Conservation (phyloP, 1,140 invertebrate species). For the Danaus melanippus region DNA sequence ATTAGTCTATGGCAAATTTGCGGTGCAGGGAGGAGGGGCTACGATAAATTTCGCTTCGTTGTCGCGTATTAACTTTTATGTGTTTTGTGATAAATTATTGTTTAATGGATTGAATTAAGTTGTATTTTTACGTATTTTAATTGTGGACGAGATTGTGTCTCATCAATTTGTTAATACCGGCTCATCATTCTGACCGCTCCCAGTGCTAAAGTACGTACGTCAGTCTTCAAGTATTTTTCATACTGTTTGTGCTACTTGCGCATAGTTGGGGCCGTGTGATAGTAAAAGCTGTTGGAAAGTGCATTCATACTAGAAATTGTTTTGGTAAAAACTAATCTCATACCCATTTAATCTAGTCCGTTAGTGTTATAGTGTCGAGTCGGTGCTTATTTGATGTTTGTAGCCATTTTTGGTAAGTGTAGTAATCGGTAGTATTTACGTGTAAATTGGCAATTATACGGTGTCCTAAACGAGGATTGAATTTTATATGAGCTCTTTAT, state of each 20-base stretch:
- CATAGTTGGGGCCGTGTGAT: conserved; percentile 62
- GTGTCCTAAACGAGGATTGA: conserved; percentile 30
- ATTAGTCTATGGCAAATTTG: conserved; percentile 51
- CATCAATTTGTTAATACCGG: conserved; percentile 30
- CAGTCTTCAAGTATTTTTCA: conserved; percentile 66
- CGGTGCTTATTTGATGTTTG: conserved; percentile 46
- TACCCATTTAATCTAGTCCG: conserved; percentile 46
- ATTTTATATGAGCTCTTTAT: conserved; percentile 15
- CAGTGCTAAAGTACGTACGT: conserved; percentile 62
- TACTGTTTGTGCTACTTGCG: conserved; percentile 67
- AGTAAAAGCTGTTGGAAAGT: conserved; percentile 72
- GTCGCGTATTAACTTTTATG: conserved; percentile 52
- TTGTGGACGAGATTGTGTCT: conserved; percentile 32
- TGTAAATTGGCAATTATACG: conserved; percentile 36
- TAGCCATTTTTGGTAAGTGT: conserved; percentile 64
- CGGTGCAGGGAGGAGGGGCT: conserved; percentile 65
- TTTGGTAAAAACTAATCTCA: conserved; percentile 66
- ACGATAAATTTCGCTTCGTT: conserved; percentile 64
- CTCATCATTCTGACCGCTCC: conserved; percentile 64
- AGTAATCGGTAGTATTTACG: conserved; percentile 52
- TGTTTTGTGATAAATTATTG: conserved; percentile 47
- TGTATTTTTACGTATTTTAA: conserved; percentile 38
- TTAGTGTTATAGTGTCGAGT: conserved; percentile 41
- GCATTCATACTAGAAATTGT: conserved; percentile 60
- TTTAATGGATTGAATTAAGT: conserved; percentile 51